These are phyloP conservation scores for Macrotus californicus DNA, from an alignment of 2,113 vertebrate species.

Conservation along the genomic window DNA sequence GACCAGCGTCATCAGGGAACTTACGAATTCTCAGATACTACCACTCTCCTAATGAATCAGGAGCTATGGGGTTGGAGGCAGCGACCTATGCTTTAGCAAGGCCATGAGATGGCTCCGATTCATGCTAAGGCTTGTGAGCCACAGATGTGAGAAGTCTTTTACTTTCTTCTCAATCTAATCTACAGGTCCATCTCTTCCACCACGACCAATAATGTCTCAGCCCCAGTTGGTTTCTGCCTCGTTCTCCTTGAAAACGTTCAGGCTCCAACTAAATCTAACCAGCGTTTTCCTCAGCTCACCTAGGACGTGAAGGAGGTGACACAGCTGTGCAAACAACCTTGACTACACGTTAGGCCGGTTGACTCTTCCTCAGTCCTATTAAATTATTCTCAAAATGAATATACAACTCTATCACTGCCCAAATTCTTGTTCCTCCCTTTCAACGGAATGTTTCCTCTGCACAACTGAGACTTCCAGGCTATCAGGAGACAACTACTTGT, in stretches of 20 bases:
- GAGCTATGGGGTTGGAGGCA: neutral
- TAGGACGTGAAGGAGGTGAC: neutral
- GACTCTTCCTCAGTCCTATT: neutral
- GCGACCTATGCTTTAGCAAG: neutral
- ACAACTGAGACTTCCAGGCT: neutral
- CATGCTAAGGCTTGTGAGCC: neutral
- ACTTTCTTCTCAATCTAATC: neutral
- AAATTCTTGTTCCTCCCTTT: neutral
- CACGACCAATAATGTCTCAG: neutral
- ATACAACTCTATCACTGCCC: neutral
- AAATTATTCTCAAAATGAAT: neutral
- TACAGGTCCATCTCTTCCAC: neutral
- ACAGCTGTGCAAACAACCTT: no score
- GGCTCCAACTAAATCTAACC: neutral
- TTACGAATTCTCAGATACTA: neutral
- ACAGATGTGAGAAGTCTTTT: neutral
- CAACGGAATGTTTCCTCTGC: neutral
- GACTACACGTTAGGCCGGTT: neutral
- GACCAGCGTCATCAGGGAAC: neutral
- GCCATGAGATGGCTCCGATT: neutral
- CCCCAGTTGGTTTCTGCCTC: neutral
- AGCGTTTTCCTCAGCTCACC: neutral
- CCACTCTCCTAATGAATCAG: neutral
- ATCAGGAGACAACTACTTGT: neutral
- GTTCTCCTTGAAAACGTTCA: neutral